Evolutionary conservation across 2,797 vertebrate genomes (phyloP), one percentile per base, ranked within the genome.

Genomic region (Ceryle rudis): DNA sequence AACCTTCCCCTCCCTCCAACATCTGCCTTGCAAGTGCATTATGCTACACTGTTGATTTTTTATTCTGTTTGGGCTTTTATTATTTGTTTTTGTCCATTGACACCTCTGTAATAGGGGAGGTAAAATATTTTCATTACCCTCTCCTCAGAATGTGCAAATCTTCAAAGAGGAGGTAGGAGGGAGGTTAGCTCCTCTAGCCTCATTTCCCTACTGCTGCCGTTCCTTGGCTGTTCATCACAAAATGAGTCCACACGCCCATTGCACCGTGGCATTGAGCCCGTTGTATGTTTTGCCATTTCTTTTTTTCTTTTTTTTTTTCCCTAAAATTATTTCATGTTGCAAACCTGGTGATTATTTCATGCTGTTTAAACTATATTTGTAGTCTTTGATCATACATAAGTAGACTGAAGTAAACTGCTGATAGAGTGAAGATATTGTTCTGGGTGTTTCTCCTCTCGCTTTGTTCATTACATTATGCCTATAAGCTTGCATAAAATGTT

Each of bases 341-440:
- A 97, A 98, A 98, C 97, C 97, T 75, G 73, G 97, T 11, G 92
- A 98, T 98, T 98, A 98, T 96, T 98, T 97, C 98, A 98, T 95
- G 98, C 98, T 98, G 98, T 94, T 98, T 98, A 98, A 98, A 98
- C 97, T 96, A 51, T 97, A 97, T 98, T 98, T 98, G 95, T 89
- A 85, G 96, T 97, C 97, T 98, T 98, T 98, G 97, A 98, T 98
- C 97, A 94, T 93, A 96, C 87, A 89, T 97, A 98, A 98, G 97
- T 95, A 98, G 97, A 95, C 92, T 93, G 94, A 95, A 95, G 97
- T 95, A 96, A 97, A 97, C 96, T 78, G 97, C 97, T 93, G 97
- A 97, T 96, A 94, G 90, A 95, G 91, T 82, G 97, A 97, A 97
- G 97, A 98, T 98, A 97, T 97, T 97, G 96, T 95, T 97, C 97